These are phyloP conservation scores for Orbicella faveolata DNA, from an alignment of 64 coral and sea anemone species.

Conservation along the genomic window DNA sequence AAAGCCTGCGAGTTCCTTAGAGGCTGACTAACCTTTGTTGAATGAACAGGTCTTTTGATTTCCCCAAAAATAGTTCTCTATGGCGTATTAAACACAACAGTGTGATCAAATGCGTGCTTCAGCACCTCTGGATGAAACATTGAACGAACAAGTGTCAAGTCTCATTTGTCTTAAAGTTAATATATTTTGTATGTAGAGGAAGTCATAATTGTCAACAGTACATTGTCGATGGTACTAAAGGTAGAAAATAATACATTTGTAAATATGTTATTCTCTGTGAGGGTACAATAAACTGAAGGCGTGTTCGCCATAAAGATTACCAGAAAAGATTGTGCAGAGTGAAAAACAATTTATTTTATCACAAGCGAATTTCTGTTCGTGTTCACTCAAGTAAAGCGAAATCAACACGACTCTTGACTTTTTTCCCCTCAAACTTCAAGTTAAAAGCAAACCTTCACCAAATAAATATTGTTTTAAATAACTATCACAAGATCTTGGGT, in stretches of 20 bases:
- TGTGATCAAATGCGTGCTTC: background rate
- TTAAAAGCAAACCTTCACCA: no score
- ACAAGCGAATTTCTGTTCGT: no score
- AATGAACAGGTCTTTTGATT: no score
- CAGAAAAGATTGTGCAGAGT: background rate
- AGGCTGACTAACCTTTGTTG: no score
- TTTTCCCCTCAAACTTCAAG: no score
- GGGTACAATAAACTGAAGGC: conserved; percentile 1
- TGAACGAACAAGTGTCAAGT: background rate
- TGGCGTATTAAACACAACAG: background rate
- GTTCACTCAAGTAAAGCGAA: no score
- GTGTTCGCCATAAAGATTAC: background rate
- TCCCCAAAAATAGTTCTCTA: no score
- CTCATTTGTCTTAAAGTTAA: background rate
- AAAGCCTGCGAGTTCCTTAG: no score
- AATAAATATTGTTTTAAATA: no score
- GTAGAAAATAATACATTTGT: conserved; percentile 15
- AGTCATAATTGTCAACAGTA: background rate
- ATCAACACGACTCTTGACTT: no score
- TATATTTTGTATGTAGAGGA: background rate
- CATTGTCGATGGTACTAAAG: background rate
- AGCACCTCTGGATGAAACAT: background rate
- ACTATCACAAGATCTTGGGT: no score
- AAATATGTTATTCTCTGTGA: background rate
- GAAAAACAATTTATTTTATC: background rate